A percentile compares a stretch with the other conserved stretches of the same genome.
Evolutionary conservation across 2,113 vertebrate genomes (phyloP).

Genomic region (Menidia beryllina): DNA sequence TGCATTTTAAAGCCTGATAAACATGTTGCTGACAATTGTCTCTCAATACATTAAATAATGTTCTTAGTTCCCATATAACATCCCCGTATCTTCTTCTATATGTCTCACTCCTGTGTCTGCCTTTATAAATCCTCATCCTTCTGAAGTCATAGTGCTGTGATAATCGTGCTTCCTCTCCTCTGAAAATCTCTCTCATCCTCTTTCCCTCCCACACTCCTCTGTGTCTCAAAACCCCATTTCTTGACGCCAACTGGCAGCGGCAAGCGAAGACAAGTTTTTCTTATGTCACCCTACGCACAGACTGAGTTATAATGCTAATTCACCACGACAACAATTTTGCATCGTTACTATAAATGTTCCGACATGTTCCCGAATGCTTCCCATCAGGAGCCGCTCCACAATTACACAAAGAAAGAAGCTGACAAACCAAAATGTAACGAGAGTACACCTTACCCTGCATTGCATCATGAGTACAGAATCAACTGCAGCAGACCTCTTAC

Average conservation of each 20-base stretch:
- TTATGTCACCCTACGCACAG: conserved; percentile 69
- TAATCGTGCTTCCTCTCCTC: conserved; percentile 63
- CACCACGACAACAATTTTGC: conserved; percentile 64
- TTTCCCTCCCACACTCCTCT: conserved; percentile 73
- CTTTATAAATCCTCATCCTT: conserved; percentile 64
- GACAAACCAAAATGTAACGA: conserved; percentile 47
- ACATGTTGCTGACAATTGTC: conserved; percentile 14
- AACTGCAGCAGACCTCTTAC: conserved; percentile 36
- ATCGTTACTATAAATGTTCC: conserved; percentile 60
- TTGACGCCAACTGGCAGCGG: conserved; percentile 70
- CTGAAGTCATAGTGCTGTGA: conserved; percentile 64
- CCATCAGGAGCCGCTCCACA: conserved; percentile 38
- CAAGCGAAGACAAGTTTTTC: conserved; percentile 66
- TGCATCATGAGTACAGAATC: conserved; percentile 63
- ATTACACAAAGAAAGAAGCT: conserved; percentile 56
- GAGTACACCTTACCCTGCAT: conserved; percentile 57
- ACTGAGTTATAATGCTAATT: conserved; percentile 65
- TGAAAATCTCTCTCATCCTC: conserved; percentile 72
- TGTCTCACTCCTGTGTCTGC: conserved; percentile 46
- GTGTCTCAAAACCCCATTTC: conserved; percentile 66
- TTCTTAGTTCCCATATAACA: conserved; percentile 42
- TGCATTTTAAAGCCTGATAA: conserved; percentile 18
- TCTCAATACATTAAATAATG: conserved; percentile 18
- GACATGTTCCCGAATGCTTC: conserved; percentile 58
- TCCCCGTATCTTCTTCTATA: conserved; percentile 28